These are phyloP conservation scores for Sycophaga agraensis DNA, from an alignment of 1,140 invertebrate genomes.

Conservation along the genomic window DNA sequence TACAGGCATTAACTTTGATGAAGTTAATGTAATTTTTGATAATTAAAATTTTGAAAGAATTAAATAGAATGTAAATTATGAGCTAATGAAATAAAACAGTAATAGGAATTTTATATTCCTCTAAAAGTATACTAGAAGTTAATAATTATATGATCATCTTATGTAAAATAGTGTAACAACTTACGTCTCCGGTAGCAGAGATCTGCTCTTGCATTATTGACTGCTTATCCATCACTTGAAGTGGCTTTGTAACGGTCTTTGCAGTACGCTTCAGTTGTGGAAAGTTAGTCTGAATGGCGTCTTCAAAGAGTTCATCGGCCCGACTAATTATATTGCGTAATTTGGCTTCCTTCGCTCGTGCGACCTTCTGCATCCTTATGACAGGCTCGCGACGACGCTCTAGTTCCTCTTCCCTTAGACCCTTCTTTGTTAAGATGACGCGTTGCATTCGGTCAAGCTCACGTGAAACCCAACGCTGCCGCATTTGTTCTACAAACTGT, in stretches of 20 bases:
- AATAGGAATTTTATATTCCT: too few species aligned
- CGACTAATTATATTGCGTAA: slow-evolving; percentile 35
- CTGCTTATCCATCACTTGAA: neutral
- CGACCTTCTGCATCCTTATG: slow-evolving; percentile 49
- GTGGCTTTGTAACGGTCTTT: neutral
- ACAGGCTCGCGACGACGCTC: slow-evolving; percentile 51
- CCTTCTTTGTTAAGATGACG: slow-evolving; percentile 54
- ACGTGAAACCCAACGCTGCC: slow-evolving; percentile 46
- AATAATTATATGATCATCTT: too few species aligned
- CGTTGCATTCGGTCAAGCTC: slow-evolving; percentile 56
- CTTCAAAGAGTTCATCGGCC: slow-evolving; percentile 41
- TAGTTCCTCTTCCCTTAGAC: slow-evolving; percentile 53
- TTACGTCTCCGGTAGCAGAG: neutral
- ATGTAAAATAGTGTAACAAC: too few species aligned
- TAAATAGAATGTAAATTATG: too few species aligned
- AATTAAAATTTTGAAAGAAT: too few species aligned
- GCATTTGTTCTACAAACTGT: slow-evolving; percentile 47
- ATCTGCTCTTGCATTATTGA: too few species aligned
- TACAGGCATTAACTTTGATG: too few species aligned
- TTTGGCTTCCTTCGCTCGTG: slow-evolving; percentile 46
- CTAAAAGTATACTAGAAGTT: too few species aligned
- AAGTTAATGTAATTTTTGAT: too few species aligned
- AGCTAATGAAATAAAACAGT: too few species aligned
- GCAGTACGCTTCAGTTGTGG: slow-evolving; percentile 30
- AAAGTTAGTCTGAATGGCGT: slow-evolving; percentile 38